A percentile compares a stretch with the other conserved stretches of the same genome.
Conservation (phyloP, 2,113 vertebrate genomes). For the Grammatotria lemairii region DNA sequence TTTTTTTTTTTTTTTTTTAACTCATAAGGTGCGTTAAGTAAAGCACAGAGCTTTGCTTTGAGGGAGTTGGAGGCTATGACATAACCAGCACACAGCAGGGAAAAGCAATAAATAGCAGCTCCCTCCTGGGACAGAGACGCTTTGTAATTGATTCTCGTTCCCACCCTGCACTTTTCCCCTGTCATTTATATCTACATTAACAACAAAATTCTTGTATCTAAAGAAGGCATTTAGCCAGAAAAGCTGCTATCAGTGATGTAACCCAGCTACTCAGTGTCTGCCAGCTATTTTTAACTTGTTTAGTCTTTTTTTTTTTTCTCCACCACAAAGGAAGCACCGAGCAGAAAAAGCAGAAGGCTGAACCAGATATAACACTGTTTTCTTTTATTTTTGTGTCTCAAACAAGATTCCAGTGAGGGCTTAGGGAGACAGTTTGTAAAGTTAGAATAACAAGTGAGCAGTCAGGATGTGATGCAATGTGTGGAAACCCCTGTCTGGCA, state of each 20-base stretch:
- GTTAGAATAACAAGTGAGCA: conserved; percentile 17
- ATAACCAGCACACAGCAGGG: conserved; percentile 61
- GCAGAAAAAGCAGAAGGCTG: background rate
- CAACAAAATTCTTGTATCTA: background rate
- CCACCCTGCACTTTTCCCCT: background rate
- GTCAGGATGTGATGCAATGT: conserved; percentile 55
- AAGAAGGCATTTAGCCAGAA: background rate
- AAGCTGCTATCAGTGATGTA: conserved; percentile 1
- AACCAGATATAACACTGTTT: background rate
- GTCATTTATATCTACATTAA: background rate
- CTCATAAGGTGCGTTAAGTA: conserved; percentile 22
- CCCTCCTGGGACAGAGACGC: conserved; percentile 40
- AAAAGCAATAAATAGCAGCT: conserved; percentile 51
- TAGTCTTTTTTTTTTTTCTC: background rate
- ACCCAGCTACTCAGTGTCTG: background rate
- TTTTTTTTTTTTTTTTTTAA: background rate
- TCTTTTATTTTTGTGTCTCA: background rate
- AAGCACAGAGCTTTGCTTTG: conserved; percentile 19
- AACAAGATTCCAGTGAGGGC: background rate
- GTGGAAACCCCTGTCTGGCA: conserved; percentile 50
- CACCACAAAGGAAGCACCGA: background rate
- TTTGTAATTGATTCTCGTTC: conserved; percentile 54
- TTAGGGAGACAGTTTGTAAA: conserved; percentile 11
- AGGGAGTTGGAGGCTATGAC: conserved; percentile 54
- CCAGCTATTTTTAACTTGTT: conserved; percentile 44